Evolutionary conservation across 2,888 invertebrate genomes (phyloP), one percentile per base, ranked within the genome.

Genomic region (Drosophila peninsularis): DNA sequence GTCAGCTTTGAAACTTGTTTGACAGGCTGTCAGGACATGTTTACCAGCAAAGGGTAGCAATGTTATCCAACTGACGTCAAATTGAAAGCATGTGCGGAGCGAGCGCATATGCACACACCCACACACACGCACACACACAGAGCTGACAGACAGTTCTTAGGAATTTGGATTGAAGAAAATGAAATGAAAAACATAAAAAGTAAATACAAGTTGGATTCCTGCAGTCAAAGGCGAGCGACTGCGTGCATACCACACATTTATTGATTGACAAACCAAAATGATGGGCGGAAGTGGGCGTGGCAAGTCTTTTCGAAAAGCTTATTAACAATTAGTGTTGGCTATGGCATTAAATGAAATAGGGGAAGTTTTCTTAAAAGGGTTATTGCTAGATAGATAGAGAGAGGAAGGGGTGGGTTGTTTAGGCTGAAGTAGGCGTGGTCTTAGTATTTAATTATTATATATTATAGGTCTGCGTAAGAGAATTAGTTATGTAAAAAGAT

Each of bases 11-110:
- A 71, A 79, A 81, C 73, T 82, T 82, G 82, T 85, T 85, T 85
- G 84, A 85, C 84, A 84, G 82, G 71, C 80, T 85, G 84, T 84
- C 84, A 81, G 80, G 67, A 72, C 71, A 71, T 81, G 81, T 82
- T 80, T 77, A 67, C 80, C 68, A 76, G 76, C 74, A 80, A 80
- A 77, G 81, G 82, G 77, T 75, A 72, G 73, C 68, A 68, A 69
- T 74, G 66, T 80, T 73, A 78, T 64, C 64, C 71, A 67, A 71
- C 79, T 79, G 72, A 77, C 71, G 58, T 72, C 69, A 67, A 77
- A 77, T 78, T 79, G 72, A 81, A 82, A 81, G 75, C 81, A 79
- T 81, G 61, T 76, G 69, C 80, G 58, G 27, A 54, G 52, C 42
- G 42, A 34, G 41, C 45, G 60, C 50, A 45, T 37, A 24, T 50